Conservation (phyloP, 2,113 vertebrate species). For the Atlantisia rogersi region DNA sequence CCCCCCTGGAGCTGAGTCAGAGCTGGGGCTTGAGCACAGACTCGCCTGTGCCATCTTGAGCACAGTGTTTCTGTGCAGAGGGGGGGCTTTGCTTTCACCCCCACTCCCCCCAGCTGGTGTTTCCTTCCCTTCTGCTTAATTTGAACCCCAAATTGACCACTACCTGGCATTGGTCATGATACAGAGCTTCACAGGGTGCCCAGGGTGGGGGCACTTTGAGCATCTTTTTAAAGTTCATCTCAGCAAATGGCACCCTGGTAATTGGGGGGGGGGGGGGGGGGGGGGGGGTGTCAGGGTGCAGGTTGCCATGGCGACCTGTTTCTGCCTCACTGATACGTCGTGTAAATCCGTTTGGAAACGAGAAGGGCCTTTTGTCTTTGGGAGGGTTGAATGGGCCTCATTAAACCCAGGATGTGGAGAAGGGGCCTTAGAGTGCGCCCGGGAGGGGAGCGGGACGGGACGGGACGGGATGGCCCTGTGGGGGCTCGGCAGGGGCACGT, state of each 20-base stretch:
- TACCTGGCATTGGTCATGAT: fast-evolving
- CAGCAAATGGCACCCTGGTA: not conserved
- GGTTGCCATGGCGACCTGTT: constrained; percentile 84
- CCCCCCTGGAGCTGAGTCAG: fast-evolving
- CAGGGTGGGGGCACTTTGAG: fast-evolving
- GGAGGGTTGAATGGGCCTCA: constrained; percentile 75
- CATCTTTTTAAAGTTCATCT: not conserved
- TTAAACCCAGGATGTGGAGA: constrained; percentile 71
- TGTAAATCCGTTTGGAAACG: constrained; percentile 89
- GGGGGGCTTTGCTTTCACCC: not conserved
- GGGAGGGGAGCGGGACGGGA: not conserved
- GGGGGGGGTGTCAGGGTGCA: not conserved
- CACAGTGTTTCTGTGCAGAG: not conserved
- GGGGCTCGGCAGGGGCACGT: not conserved
- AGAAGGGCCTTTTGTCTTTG: constrained; percentile 84
- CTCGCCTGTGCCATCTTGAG: fast-evolving
- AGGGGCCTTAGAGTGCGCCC: constrained; percentile 63
- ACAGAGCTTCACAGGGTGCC: fast-evolving
- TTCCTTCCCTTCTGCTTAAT: not conserved
- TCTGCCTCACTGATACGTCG: constrained; percentile 88
- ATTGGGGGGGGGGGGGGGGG: not conserved
- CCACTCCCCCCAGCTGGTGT: not conserved
- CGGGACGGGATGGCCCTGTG: fast-evolving
- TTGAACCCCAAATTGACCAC: not conserved
- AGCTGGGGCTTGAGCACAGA: not conserved